These are phyloP conservation scores for Miichthys miiuy DNA, from an alignment of 2,797 vertebrate genomes.

Conservation along the genomic window DNA sequence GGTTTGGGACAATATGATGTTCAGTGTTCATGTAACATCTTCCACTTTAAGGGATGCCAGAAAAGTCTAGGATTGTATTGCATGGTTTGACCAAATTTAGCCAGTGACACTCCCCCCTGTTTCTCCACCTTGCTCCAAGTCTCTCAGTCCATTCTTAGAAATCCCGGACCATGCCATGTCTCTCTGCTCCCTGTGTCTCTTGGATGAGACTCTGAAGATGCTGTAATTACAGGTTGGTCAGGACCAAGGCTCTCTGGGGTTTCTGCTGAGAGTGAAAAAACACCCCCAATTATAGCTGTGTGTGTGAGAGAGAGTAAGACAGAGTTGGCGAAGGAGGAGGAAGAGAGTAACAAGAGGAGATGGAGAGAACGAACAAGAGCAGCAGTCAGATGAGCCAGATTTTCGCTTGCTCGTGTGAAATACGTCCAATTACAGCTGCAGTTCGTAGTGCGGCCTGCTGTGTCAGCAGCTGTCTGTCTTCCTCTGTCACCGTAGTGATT, in stretches of 20 bases:
- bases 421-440: constrained; percentile 83
- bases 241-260: constrained; percentile 78
- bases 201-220: constrained; percentile 83
- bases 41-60: constrained; percentile 25
- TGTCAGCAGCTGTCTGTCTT: constrained; percentile 83
- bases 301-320: constrained; percentile 61
- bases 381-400: constrained; percentile 60
- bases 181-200: constrained; percentile 69
- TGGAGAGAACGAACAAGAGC: constrained; percentile 51
- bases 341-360: constrained; percentile 55
- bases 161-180: constrained; percentile 65
- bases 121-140: constrained; percentile 53
- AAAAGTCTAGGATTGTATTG: constrained; percentile 39
- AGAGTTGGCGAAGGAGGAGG: constrained; percentile 36
- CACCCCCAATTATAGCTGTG: constrained; percentile 78
- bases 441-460: constrained; percentile 71
- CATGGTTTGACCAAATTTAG: constrained; percentile 50
- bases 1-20: constrained; percentile 30
- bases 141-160: constrained; percentile 77
- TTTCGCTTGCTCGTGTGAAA: constrained; percentile 77
- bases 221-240: constrained; percentile 86
- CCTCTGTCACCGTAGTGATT: constrained; percentile 77
- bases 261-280: constrained; percentile 82
- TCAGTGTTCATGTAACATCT: constrained; percentile 56
- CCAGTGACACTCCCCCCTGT: constrained; percentile 44